Base-by-base conservation (phyloP, 2,113 vertebrate genomes). In the Pogonocichla stellata region DNA sequence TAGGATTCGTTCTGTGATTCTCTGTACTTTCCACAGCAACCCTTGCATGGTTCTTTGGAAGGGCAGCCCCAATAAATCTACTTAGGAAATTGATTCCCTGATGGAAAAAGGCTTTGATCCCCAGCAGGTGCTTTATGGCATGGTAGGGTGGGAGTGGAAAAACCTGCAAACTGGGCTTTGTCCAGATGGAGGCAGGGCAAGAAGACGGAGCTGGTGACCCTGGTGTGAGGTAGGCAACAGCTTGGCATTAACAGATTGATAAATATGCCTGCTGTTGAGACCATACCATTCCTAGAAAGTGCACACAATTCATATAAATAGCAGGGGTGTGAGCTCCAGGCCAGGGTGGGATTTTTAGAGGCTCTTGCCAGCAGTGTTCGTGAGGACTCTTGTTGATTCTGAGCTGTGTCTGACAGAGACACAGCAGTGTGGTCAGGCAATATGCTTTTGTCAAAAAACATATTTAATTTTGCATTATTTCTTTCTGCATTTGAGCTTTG, bases 401-500 rank as follows among this genome's bases (percentile, higher is more conserved):
- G 8, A 74, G 29, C n/a, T n/a, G 9, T 0, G 3, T 67, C 64
- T 57, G 25, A 74, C 28, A 50, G 10, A 72, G 23, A 51, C 19
- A 26, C 9, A n/a, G 69, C 40, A 50, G 18, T 16, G n/a, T 33
- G 28, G 42, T 25, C 1, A 2, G 80, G 20, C 65, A 92, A 33
- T 11, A 3, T 24, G n/a, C 20, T 81, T 80, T 78, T 77, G 56
- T 51, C 33, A 47, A 26, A 79, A 86, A 25, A 9, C 7, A 2
- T 40, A 38, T 58, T 91, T 84, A 7, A 54, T 43, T 93, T 81
- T 89, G 81, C 33, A 29, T 71, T 19, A 40, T 90, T 93, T 79
- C 51, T 84, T 86, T 74, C 53, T 84, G 43, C 9, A 28, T 81
- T 73, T 78, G 47, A 26, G 23, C 9, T 8, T 64, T 79, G 23